A percentile compares a stretch with the other conserved stretches of the same genome.
phyloP scores from a whole-genome alignment of 2,113 vertebrate species.

The Chamaea fasciata region DNA sequence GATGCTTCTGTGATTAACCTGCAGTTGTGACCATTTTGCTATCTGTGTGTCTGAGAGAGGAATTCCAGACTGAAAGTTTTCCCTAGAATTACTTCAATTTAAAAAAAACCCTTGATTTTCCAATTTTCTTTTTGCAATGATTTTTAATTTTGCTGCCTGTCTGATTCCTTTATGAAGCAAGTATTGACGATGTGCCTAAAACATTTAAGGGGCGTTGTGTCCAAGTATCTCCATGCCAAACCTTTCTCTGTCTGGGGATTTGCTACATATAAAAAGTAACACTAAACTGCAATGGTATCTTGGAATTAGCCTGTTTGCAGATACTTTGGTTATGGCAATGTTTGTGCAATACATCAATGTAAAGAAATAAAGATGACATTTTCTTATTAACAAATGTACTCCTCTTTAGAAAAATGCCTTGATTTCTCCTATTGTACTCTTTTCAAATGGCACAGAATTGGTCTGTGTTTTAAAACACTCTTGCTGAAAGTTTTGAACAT shows the following conservation, averaged over 20 bases:
- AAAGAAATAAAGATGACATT: not conserved
- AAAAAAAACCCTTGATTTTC: accelerated
- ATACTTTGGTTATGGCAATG: not conserved
- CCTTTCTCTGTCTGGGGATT: not conserved
- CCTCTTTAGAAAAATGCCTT: not conserved
- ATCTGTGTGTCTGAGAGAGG: not conserved
- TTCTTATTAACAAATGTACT: not conserved
- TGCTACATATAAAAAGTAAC: not conserved
- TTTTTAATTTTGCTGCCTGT: not conserved
- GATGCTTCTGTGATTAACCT: not conserved
- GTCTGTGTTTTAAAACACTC: not conserved
- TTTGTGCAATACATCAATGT: not conserved
- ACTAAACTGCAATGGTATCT: not conserved
- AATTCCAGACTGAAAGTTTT: not conserved
- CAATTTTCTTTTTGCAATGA: not conserved
- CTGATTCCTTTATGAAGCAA: not conserved
- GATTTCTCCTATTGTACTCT: not conserved
- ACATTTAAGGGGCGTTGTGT: not conserved
- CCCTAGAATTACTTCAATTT: not conserved
- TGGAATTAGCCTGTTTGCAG: not conserved
- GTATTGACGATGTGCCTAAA: not conserved
- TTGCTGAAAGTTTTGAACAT: slow-evolving; percentile 30
- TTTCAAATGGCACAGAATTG: not conserved
- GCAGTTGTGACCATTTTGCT: not conserved
- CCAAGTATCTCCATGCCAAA: not conserved